Conservation (phyloP, 2,888 invertebrate species). For the Xestia sexstrigata region DNA sequence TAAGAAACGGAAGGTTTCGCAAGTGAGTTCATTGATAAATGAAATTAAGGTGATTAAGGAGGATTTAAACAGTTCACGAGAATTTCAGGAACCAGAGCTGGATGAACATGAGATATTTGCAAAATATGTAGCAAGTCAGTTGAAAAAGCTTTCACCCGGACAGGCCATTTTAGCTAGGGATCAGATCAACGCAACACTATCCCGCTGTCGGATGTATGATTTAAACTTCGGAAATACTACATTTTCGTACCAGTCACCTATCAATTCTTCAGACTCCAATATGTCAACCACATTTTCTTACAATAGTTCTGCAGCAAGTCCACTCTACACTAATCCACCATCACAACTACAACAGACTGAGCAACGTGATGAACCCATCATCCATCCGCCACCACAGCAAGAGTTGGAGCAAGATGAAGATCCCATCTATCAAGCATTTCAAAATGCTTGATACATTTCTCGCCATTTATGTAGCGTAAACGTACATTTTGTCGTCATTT, state of each 20-base stretch:
- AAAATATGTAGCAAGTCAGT: conserved; percentile 48
- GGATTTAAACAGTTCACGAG: conserved; percentile 48
- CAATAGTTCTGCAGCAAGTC: conserved; percentile 50
- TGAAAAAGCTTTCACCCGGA: conserved; percentile 46
- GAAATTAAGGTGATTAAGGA: conserved; percentile 48
- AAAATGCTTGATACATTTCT: background rate
- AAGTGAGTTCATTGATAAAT: conserved; percentile 46
- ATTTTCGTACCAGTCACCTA: conserved; percentile 51
- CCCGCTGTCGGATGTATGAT: conserved; percentile 15
- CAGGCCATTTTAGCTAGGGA: conserved; percentile 49
- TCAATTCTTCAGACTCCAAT: conserved; percentile 46
- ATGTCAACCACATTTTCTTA: conserved; percentile 40
- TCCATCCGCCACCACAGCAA: too few relatives aligned
- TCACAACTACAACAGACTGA: too few relatives aligned
- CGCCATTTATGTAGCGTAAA: conserved; percentile 46
- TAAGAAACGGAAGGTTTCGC: too few relatives aligned
- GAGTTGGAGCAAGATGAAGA: too few relatives aligned
- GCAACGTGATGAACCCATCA: too few relatives aligned
- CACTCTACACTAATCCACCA: conserved; percentile 5
- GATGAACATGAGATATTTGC: conserved; percentile 49
- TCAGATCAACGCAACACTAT: conserved; percentile 41
- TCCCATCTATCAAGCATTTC: too few relatives aligned
- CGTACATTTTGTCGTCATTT: conserved; percentile 46
- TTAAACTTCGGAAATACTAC: conserved; percentile 50
- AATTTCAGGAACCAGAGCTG: conserved; percentile 44